Base-by-base conservation (phyloP, 1,140 invertebrate species). In the Heliconius eleuchia region DNA sequence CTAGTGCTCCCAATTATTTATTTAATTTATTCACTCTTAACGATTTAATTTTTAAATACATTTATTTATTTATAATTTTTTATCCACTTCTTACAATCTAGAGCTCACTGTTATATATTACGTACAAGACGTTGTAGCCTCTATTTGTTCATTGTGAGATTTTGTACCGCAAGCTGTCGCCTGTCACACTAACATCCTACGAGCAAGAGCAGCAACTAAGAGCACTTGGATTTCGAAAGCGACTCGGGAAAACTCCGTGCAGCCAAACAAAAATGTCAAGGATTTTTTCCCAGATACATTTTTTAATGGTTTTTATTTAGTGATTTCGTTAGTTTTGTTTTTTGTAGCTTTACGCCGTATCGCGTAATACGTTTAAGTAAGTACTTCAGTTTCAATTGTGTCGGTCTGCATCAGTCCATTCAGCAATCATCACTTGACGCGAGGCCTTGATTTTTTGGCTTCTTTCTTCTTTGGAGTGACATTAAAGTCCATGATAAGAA, bases 111-210 rank as follows among this genome's bases (percentile, higher is more conserved):
- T 19, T n/a, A 57, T 37, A 37, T 37, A 37, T 34, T 34, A 37
- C 23, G 27, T 66, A 66, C 8, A 66, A 66, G 60, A 16, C 60
- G 23, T 0, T 27, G 27, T 66, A 11, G 4, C 27, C 11, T 23
- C 55, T 11, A 57, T 13, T 66, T 27, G 23, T 66, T 30, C 60
- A 30, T 30, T 27, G 60, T 66, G 60, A 66, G 3, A 66, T 66
- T 66, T 66, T 66, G 60, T 30, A 66, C 60, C 60, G 13, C 60
- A 66, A 66, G 60, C 60, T 66, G 60, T 66, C 60, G 60, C 60
- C 60, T 66, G 60, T 66, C 27, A 66, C 60, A 66, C 60, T 66
- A 66, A 66, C 60, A 66, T 66, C 60, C 60, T 66, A n/a, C 23
- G 60, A 66, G 23, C 23, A 23, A 23, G 23, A 23, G 23, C 23